Base-by-base conservation (phyloP, 2,113 vertebrate species). In the Brachyistius frenatus region DNA sequence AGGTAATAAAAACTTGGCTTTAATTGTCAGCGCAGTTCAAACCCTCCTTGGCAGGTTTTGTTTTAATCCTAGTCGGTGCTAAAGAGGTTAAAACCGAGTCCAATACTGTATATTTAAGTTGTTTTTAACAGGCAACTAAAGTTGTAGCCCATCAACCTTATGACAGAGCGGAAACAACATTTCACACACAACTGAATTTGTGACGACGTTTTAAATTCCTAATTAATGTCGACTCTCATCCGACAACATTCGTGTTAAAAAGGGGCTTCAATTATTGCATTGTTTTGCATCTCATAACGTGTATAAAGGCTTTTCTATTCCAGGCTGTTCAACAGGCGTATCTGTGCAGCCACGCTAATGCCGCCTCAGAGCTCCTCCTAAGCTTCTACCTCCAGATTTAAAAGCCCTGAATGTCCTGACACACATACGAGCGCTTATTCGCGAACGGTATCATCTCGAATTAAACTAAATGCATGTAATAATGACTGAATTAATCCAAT, bases 401-500 rank as follows among this genome's bases (percentile, higher is more conserved):
- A 31, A 75, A 52, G 30, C 36, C 3, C 0, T 2, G 54, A 14
- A 56, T 32, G 6, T 31, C 16, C 16, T 41, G 6, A 49, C 9
- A 33, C 57, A 36, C 1, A 0, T 39, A 46, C 3, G 39, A 23
- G 23, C 23, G 39, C 11, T 44, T 13, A 3, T 47, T 66, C 16
- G 36, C 10, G 66, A 36, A 61, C 1, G 2, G 49, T 53, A 3
- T 15, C n/a, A 50, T 41, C 14, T 39, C 31, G 2, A 62, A 46
- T 70, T 13, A 15, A 71, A 67, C 31, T 55, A 32, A 66, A 50
- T 50, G 32, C 0, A 1, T 71, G 7, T 36, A 66, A 76, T 23
- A 33, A 55, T 54, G 66, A 62, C 15, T 13, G 35, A 69, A 77
- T 66, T 30, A 58, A 67, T 71, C 5, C 31, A n/a, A 66, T 30